Base-by-base conservation (phyloP, 2,888 invertebrate species). In the Pseudococcus longispinus region DNA sequence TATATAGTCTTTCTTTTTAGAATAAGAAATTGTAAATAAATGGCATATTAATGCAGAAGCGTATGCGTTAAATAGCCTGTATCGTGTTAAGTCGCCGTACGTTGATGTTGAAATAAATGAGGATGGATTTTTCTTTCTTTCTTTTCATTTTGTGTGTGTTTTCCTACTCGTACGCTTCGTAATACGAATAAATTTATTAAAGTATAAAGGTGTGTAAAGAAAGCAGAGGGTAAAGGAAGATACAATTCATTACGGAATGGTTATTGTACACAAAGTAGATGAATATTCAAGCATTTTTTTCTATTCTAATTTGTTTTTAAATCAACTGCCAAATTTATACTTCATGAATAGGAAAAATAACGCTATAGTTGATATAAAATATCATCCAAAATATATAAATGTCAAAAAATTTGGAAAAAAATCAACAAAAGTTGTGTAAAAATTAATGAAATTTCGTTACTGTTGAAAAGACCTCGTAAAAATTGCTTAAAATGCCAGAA, bases 21-120 rank as follows among this genome's bases (percentile, higher is more conserved):
- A 13, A 55, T 13, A 55, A 55, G 55, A 55, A 55, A 55, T 55
- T 55, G 55, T 55, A 55, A 55, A 55, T 55, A 55, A 55, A 55
- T 55, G 55, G 55, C 55, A 55, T 55, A 55, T 55, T 55, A 55
- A 55, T 55, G 55, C 55, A 55, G n/a, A 55, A 55, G 55, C 55
- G 55, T 55, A 55, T 20, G n/a, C 55, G 55, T 55, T 55, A 55
- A 55, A 55, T 55, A 55, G 55, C n/a, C 55, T 55, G 55, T 55
- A 55, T 55, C 55, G 55, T 55, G 55, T 55, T 55, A 55, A 20
- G n/a, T 55, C 55, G 55, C n/a, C n/a, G 18, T 15, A 55, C 15
- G 55, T 55, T 55, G 55, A 55, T 55, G 55, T 18, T 55, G n/a
- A 8, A 55, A 55, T 55, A 55, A 55, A 55, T 55, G n/a, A 55